Base-by-base conservation (phyloP, 2,888 invertebrate genomes). In the Cosmia pyralina region DNA sequence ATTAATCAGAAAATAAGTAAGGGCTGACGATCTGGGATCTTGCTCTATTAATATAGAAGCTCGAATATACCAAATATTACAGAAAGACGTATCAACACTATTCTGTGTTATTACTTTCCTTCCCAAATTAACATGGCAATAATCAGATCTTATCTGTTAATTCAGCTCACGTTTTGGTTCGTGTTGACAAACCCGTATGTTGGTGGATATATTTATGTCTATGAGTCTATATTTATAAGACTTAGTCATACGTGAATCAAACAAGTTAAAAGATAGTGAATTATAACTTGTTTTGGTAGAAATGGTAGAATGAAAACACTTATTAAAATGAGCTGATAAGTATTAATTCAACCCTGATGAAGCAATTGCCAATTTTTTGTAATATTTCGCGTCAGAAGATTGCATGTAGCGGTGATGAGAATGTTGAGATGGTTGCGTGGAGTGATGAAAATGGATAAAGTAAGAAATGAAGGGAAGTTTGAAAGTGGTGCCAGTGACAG, bases 161-260 rank as follows among this genome's bases (percentile, higher is more conserved):
- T 77, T 84, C 83, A 52, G 72, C 57, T 71, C 73, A 69, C 76
- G 84, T 77, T 73, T 69, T 67, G 34, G 64, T 65, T 70, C 38
- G 13, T 80, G 75, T 72, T 70, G 62, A 79, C 79, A 46, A 38
- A 15, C 28, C 13, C 22, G 41, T 69, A 69, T 64, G 50, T 64
- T 75, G 22, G 22, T 75, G 22, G 41, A 19, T 60, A 60, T 66
- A 15, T 55, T 55, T 50, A n/a, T 69, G 48, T 71, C 34, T 46
- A 22, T 46, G 6, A n/a, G 8, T 38, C n/a, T 50, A 7, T 38
- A 52, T 28, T 17, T 34, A 44, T n/a, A 28, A 19, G 4, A 13
- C 22, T 53, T 53, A 48, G 19, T 5, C 3, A 5, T 48, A 48
- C 28, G 13, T 19, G 13, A 62, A 62, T 15, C 6, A 15, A 22